Evolutionary conservation across 2,888 invertebrate species (phyloP), one percentile per base, ranked within the genome.

Genomic region (Physocephala rufipes): DNA sequence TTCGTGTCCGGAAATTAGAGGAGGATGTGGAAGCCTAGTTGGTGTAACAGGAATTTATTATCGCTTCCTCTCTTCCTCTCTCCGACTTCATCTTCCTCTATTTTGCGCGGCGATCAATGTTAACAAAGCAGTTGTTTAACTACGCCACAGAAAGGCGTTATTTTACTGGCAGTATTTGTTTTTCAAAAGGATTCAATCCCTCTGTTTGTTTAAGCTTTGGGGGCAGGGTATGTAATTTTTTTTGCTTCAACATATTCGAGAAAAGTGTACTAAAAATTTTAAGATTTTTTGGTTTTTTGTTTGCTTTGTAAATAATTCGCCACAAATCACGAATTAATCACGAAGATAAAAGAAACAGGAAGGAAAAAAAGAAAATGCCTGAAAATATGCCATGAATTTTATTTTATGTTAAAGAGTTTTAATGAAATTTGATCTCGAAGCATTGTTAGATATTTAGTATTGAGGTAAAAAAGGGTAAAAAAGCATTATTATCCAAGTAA

Each of bases 321-420:
- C 58, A 58, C 58, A 58, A 58, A 58, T 58, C 58, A 58, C 9
- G 58, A 21, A 21, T 53, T 21, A 53, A n/a, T 5, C 19, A 24
- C 53, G 53, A 19, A 53, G n/a, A 21, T 12, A 53, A 7, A 21
- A 13, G 1, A 7, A 19, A 21, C 2, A 15, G 58, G 4, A 1
- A 3, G 26, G 26, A 21, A 28, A 1, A 28, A 49, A 19, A 7
- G 16, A 12, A 49, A n/a, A 49, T 19, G 19, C 58, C 58, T 58
- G 13, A 58, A 58, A 58, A 28, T 58, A 58, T 58, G 58, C 58
- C 58, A 58, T 58, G 58, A 21, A 58, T 58, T 58, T 58, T 58
- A 28, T 13, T 49, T 49, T 2, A 19, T 7, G 36, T 36, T 36
- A 9, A 36, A 4, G 36, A 36, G 36, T 9, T 36, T 9, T 36